Conservation (phyloP, 2,113 vertebrate species). For the Ceratotherium simum region DNA sequence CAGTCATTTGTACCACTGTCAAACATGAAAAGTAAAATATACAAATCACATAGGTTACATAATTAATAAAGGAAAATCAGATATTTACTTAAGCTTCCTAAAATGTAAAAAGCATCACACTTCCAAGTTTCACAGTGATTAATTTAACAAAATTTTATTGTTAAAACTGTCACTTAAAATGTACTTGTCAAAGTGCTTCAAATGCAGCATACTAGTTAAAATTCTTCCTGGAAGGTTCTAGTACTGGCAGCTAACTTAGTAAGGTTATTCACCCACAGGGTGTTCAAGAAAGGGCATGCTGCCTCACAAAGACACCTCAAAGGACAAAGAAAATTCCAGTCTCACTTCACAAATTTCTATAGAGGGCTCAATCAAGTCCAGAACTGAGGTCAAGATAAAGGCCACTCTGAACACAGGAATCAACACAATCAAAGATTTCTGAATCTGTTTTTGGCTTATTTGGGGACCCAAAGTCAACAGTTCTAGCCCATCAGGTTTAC, state of each 20-base stretch:
- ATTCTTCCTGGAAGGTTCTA: constrained; percentile 60
- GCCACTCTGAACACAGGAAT: constrained; percentile 17
- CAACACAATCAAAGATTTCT: constrained; percentile 1
- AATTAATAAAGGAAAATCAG: constrained; percentile 59
- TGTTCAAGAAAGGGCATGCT: constrained; percentile 37
- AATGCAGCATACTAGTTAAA: constrained; percentile 47
- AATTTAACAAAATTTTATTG: constrained; percentile 61
- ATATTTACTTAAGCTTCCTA: constrained; percentile 51
- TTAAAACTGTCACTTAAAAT: constrained; percentile 67
- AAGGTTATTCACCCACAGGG: constrained; percentile 51
- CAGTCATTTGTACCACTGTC: constrained; percentile 38
- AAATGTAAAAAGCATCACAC: constrained; percentile 34
- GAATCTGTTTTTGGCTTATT: background rate
- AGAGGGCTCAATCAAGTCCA: background rate
- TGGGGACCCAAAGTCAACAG: background rate
- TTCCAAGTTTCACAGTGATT: constrained; percentile 68
- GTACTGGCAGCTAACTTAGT: constrained; percentile 32
- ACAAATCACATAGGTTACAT: constrained; percentile 37
- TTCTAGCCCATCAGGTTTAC: background rate
- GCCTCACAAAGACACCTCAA: constrained; percentile 34
- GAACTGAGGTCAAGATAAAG: constrained; percentile 44
- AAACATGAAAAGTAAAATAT: constrained; percentile 24
- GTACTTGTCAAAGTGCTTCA: constrained; percentile 63
- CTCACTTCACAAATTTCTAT: constrained; percentile 1
- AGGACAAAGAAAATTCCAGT: constrained; percentile 57